Base-by-base conservation (phyloP, 2,888 invertebrate genomes). In the Agrochola lota region DNA sequence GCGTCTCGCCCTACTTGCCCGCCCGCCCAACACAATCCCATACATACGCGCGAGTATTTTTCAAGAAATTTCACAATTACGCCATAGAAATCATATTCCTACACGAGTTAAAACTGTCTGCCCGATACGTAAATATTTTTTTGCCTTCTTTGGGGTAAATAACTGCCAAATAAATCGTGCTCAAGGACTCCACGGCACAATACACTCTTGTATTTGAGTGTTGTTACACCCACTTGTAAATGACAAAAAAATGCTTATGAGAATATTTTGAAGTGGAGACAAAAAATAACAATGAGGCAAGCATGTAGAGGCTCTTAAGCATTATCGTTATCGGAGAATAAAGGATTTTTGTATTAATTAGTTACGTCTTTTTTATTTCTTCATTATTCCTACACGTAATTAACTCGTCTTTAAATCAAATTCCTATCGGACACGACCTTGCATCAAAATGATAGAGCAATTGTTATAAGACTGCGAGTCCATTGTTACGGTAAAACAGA, bases 1-100 rank as follows among this genome's bases (percentile, higher is more conserved):
- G 94, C 95, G 94, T 95, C 94, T 94, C 96, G 95, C 95, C 96
- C 96, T 95, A 95, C 93, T 94, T 95, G 95, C 93, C 84, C 91
- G 91, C 93, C 95, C 95, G 95, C 93, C 94, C 93, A 83, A 91
- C 91, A 90, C 90, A 90, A 88, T 89, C 87, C 84, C 88, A 90
- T 73, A 81, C 63, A 74, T 69, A 80, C 85, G 83, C 77, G 68
- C 67, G 81, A 64, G 78, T 79, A 85, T 84, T 86, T 81, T 84
- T 69, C 73, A 74, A 72, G 76, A 76, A 70, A 55, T 69, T 49
- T 46, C n/a, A 46, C 52, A 55, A 71, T 73, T 68, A 71, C 40
- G 40, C n/a, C 9, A 40, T 40, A 23, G 11, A 69, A 55, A 66
- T 69, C 17, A 30, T 70, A 40, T 60, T 59, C 12, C 23, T 66